These are phyloP conservation scores for Xenentodon cancila DNA, from an alignment of 2,797 vertebrate species.

Conservation along the genomic window DNA sequence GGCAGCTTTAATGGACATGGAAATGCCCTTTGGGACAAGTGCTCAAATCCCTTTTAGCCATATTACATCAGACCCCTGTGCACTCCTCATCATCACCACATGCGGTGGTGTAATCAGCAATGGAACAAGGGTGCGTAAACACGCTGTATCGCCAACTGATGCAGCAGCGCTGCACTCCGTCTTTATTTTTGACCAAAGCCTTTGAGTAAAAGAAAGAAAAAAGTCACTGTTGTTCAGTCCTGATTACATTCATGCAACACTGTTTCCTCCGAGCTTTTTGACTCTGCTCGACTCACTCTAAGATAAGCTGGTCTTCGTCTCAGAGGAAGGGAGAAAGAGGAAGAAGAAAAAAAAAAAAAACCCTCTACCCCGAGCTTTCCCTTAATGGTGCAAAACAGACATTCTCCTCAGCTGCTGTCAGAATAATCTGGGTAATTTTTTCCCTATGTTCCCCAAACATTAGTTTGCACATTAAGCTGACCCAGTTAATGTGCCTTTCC, in stretches of 20 bases:
- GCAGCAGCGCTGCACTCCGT: conserved; percentile 45
- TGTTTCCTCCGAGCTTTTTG: conserved; percentile 64
- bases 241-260: conserved; percentile 63
- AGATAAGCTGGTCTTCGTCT: conserved; percentile 59
- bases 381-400: conserved; percentile 84
- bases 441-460: conserved; percentile 91
- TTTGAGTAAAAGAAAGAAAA: conserved; percentile 41
- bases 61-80: conserved; percentile 79
- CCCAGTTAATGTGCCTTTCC: conserved; percentile 90
- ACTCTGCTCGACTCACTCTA: conserved; percentile 51
- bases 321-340: conserved; percentile 35
- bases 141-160: conserved; percentile 61
- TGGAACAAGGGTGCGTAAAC: conserved; percentile 67
- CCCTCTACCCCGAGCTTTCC: conserved; percentile 69
- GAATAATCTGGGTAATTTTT: conserved; percentile 90
- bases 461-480: conserved; percentile 91
- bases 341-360: conserved; percentile 34
- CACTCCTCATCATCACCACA: conserved; percentile 68
- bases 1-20: conserved; percentile 74
- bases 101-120: conserved; percentile 62
- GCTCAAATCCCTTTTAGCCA: conserved; percentile 83
- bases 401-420: conserved; percentile 88
- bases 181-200: conserved; percentile 55
- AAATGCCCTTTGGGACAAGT: conserved; percentile 70
- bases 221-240: conserved; percentile 51